Percentiles rank a stretch among this genome's conserved stretches.
Conservation (phyloP, 1,140 invertebrate genomes). For the Hetaerina americana region DNA sequence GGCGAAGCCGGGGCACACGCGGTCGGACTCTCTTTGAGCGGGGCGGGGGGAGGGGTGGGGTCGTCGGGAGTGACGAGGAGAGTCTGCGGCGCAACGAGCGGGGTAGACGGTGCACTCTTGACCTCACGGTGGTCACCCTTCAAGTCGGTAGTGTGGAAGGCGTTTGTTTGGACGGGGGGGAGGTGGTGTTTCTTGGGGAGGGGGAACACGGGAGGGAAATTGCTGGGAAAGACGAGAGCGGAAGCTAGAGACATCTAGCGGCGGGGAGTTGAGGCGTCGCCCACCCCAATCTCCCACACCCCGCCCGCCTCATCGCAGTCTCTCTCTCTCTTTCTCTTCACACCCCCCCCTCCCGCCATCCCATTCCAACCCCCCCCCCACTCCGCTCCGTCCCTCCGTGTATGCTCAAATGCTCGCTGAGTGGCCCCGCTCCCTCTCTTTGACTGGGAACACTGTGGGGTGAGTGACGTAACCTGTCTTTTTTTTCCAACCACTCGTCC, state of each 20-base stretch:
- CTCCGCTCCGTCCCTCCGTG: neutral
- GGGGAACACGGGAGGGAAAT: neutral
- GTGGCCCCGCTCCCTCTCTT: no score
- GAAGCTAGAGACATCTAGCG: neutral
- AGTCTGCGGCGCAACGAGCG: neutral
- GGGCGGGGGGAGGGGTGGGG: neutral
- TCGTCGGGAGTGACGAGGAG: neutral
- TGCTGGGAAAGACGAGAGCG: neutral
- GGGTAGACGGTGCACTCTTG: neutral
- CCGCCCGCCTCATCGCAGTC: no score
- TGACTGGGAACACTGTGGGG: neutral
- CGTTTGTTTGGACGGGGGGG: neutral
- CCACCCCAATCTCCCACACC: no score
- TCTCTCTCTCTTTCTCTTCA: no score
- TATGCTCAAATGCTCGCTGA: neutral
- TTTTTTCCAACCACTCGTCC: neutral
- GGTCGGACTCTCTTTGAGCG: no score
- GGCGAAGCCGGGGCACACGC: no score
- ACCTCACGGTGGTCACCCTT: neutral
- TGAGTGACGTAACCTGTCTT: neutral
- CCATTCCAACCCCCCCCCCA: no score
- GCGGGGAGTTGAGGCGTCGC: neutral
- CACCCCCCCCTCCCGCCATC: neutral
- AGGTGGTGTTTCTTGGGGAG: no score
- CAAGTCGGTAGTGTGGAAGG: neutral